Conservation (phyloP, 64 coral and sea anemone species). For the Astreopora myriophthalma region DNA sequence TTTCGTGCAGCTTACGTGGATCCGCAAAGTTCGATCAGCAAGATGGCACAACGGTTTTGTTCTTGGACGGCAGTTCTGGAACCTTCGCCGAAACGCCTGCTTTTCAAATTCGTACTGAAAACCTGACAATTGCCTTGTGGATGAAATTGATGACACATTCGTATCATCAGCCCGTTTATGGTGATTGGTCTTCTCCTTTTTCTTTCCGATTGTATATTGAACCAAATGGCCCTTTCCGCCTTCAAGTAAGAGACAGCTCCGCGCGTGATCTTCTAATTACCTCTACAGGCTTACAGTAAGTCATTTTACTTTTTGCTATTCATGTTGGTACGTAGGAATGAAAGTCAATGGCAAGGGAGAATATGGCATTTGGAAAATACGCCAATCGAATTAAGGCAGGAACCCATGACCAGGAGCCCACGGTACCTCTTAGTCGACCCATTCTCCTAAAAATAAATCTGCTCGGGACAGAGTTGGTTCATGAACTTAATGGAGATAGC, state of each 20-base stretch:
- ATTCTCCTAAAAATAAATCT: no score
- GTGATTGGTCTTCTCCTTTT: neutral
- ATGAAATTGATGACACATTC: neutral
- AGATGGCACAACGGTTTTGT: neutral
- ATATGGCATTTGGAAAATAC: no score
- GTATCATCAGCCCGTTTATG: neutral
- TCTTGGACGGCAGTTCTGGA: neutral
- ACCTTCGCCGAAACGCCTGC: neutral
- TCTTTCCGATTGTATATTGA: neutral
- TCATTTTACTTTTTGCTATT: neutral
- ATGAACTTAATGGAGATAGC: no score
- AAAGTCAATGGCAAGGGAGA: no score
- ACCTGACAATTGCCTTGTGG: conserved; percentile 1
- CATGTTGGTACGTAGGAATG: neutral
- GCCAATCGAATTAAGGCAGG: no score
- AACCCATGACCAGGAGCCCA: no score
- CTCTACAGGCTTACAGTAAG: neutral
- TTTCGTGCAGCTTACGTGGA: neutral
- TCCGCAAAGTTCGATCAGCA: neutral
- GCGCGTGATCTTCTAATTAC: neutral
- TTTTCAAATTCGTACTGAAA: neutral
- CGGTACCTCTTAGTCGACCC: no score
- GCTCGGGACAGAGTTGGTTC: no score
- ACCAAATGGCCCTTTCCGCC: neutral
- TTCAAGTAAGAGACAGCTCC: neutral